Conservation (phyloP, 2,113 vertebrate genomes). For the Panthera leo region DNA sequence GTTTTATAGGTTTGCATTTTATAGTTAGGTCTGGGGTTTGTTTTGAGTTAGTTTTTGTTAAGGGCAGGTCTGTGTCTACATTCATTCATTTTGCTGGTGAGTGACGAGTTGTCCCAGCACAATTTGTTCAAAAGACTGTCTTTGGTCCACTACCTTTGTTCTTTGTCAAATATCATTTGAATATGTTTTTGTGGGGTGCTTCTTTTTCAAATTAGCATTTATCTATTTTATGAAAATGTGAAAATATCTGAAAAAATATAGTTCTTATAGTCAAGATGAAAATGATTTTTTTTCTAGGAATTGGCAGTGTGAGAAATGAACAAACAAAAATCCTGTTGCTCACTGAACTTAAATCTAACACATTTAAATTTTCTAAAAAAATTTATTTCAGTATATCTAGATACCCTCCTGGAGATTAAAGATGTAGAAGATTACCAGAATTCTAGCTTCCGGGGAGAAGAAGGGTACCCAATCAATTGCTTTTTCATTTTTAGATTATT, state of each 20-base stretch:
- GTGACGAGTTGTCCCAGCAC: not conserved
- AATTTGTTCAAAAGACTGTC: not conserved
- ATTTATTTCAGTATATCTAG: not conserved
- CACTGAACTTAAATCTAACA: not conserved
- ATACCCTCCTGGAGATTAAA: not conserved
- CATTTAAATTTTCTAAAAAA: not conserved
- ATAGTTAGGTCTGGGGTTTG: not conserved
- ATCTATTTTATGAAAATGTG: not conserved
- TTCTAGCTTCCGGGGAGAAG: not conserved
- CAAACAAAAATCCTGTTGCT: not conserved
- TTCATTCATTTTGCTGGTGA: not conserved
- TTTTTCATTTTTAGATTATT: not conserved
- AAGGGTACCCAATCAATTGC: not conserved
- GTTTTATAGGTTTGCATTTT: not conserved
- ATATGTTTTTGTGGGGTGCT: not conserved
- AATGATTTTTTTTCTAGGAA: not conserved
- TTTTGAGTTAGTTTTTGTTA: not conserved
- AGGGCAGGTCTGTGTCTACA: not conserved
- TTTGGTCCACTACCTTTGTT: not conserved
- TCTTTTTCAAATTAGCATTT: not conserved
- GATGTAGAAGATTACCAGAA: not conserved
- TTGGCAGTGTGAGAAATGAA: not conserved
- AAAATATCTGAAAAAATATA: not conserved
- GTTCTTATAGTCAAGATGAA: not conserved
- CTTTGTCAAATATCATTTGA: not conserved